Percentiles rank a stretch among this genome's conserved stretches.
These are phyloP conservation scores for Heliconius ethilla DNA, from an alignment of 2,888 invertebrate species.

Conservation along the genomic window DNA sequence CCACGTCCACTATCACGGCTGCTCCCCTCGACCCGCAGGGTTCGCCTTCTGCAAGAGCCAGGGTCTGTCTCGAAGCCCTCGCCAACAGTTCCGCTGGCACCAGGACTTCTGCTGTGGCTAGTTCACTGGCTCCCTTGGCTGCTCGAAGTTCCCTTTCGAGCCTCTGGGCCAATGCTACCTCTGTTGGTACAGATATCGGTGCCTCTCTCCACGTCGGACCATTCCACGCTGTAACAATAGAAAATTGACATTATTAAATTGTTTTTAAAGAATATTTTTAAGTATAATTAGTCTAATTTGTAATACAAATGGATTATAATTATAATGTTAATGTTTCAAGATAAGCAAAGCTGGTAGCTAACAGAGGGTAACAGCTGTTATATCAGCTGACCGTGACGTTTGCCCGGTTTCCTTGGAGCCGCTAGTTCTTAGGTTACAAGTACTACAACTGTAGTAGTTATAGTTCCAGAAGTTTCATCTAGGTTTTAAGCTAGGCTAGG, in stretches of 20 bases:
- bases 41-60: constrained; percentile 92
- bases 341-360: constrained; percentile 41
- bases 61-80: constrained; percentile 89
- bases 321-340: constrained; percentile 2
- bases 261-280: constrained; percentile 6
- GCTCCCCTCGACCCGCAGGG: constrained; percentile 95
- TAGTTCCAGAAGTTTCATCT: constrained; percentile 8
- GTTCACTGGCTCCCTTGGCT: constrained; percentile 89
- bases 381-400: constrained; percentile 66
- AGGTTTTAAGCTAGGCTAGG: background rate
- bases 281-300: background rate
- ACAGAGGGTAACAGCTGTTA: constrained; percentile 67
- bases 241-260: constrained; percentile 50
- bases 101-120: constrained; percentile 92
- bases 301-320: constrained; percentile 1
- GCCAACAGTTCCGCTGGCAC: constrained; percentile 91
- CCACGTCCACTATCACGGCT: constrained; percentile 91
- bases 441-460: background rate
- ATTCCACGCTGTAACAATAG: constrained; percentile 73
- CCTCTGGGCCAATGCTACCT: constrained; percentile 86
- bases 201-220: constrained; percentile 76
- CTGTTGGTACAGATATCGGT: constrained; percentile 80
- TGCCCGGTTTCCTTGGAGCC: constrained; percentile 21
- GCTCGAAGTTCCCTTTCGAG: constrained; percentile 90
- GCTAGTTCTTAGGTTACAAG: constrained; percentile 24